Evolutionary conservation across 2,797 vertebrate genomes (phyloP).

Genomic region (Schizopygopsis malacanthus): DNA sequence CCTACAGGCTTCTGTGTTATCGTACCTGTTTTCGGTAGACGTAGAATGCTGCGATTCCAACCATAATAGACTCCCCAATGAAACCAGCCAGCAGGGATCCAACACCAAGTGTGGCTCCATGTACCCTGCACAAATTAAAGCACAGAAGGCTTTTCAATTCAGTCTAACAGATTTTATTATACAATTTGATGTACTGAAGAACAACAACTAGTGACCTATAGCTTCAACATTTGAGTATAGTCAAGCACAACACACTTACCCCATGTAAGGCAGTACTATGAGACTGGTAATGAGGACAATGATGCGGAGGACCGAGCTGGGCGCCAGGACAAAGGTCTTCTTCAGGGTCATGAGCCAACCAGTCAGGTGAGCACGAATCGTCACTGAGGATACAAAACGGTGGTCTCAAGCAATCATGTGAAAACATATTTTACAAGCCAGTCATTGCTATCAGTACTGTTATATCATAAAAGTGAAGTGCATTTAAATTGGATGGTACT

Average conservation of each 20-base stretch:
- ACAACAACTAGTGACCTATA: not conserved
- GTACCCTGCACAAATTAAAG: conserved; percentile 80
- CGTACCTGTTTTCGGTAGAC: conserved; percentile 96
- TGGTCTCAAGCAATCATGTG: not conserved
- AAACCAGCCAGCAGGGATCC: conserved; percentile 97
- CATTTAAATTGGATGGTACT: not conserved
- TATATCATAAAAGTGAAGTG: not conserved
- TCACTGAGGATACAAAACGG: conserved; percentile 79
- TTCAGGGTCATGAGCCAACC: conserved; percentile 99
- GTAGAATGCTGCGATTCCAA: conserved; percentile 95
- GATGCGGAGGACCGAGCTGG: conserved; percentile 96
- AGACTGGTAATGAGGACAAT: conserved; percentile 98
- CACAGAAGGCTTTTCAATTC: not conserved
- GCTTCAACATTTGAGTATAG: not conserved
- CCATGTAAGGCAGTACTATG: conserved; percentile 96
- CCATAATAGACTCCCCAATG: conserved; percentile 97
- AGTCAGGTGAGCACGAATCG: conserved; percentile 93
- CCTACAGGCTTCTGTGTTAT: not conserved
- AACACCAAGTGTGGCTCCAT: conserved; percentile 96
- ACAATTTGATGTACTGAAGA: not conserved
- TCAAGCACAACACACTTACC: conserved; percentile 77
- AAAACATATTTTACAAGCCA: not conserved
- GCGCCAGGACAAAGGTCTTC: conserved; percentile 97
- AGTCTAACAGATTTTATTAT: not conserved
- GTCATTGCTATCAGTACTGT: not conserved